Evolutionary conservation across 2,113 vertebrate species (phyloP).

Genomic region (Dinomys branickii): DNA sequence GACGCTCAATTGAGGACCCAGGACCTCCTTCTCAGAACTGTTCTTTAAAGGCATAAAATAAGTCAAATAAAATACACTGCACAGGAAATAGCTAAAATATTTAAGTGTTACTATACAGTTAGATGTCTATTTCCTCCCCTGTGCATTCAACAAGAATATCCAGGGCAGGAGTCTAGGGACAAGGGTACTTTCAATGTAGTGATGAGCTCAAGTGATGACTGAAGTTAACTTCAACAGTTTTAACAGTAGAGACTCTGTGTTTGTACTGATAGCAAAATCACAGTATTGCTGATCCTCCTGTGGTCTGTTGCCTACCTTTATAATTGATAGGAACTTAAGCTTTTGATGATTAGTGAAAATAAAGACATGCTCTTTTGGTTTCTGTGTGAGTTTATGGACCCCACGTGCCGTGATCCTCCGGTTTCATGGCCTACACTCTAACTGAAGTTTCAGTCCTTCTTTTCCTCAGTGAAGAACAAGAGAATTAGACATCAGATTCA

Average conservation of each 20-base stretch:
- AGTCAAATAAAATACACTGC: background rate
- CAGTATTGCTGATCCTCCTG: background rate
- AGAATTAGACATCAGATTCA: background rate
- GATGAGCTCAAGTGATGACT: background rate
- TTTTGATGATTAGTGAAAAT: background rate
- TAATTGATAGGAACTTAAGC: background rate
- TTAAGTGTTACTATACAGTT: background rate
- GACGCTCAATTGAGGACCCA: accelerated
- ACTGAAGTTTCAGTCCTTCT: background rate
- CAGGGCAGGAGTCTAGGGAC: background rate
- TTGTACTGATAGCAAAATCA: background rate
- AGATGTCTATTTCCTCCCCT: background rate
- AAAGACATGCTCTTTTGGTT: background rate
- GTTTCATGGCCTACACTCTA: background rate
- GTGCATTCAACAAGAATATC: no score
- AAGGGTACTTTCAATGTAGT: background rate
- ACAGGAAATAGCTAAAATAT: background rate
- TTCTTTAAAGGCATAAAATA: background rate
- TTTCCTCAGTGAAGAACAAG: background rate
- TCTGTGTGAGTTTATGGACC: background rate
- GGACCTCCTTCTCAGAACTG: background rate
- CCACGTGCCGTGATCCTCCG: background rate
- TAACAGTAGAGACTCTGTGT: background rate
- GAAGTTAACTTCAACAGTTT: background rate
- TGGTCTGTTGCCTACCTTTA: background rate